A percentile compares a stretch with the other conserved stretches of the same genome.
These are phyloP conservation scores for Drosophila hamatofila DNA, from an alignment of 2,888 invertebrate genomes.

Conservation along the genomic window DNA sequence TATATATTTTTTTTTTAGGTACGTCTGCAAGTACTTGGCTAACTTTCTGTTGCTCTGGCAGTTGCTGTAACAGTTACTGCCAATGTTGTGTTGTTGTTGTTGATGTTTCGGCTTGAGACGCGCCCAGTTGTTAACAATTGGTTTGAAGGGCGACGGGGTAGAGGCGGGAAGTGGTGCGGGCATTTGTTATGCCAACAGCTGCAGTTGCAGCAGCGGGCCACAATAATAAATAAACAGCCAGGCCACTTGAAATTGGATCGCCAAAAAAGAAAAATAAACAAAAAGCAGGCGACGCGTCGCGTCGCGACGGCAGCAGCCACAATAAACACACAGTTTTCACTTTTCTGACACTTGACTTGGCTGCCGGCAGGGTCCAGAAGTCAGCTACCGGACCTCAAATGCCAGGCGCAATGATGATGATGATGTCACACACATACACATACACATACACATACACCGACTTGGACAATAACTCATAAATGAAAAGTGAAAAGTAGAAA, in stretches of 20 bases:
- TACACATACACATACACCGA: slow-evolving; percentile 7
- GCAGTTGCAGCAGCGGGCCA: slow-evolving; percentile 65
- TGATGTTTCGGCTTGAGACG: slow-evolving; percentile 52
- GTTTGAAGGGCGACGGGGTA: slow-evolving; percentile 6
- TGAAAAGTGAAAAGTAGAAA: slow-evolving; percentile 81
- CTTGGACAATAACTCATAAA: slow-evolving; percentile 74
- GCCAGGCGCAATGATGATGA: slow-evolving; percentile 65
- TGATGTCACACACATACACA: slow-evolving; percentile 50
- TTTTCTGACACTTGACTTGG: slow-evolving; percentile 78
- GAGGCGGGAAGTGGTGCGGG: neutral
- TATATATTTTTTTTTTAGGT: slow-evolving; percentile 1
- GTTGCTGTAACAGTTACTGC: slow-evolving; percentile 8
- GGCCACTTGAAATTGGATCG: slow-evolving; percentile 81
- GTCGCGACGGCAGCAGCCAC: slow-evolving; percentile 34
- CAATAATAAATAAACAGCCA: slow-evolving; percentile 78
- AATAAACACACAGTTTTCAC: slow-evolving; percentile 76
- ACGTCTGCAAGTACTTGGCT: slow-evolving; percentile 27
- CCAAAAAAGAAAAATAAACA: slow-evolving; percentile 78
- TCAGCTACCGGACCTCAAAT: slow-evolving; percentile 40
- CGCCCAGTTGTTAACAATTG: slow-evolving; percentile 77
- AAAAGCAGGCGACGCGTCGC: slow-evolving; percentile 28
- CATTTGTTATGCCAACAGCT: slow-evolving; percentile 78
- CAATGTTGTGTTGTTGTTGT: slow-evolving; percentile 28
- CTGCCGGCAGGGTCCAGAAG: slow-evolving; percentile 72
- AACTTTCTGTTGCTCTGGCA: slow-evolving; percentile 54